Base-by-base conservation (phyloP, 2,888 invertebrate genomes). In the Lamellibrachia columna region DNA sequence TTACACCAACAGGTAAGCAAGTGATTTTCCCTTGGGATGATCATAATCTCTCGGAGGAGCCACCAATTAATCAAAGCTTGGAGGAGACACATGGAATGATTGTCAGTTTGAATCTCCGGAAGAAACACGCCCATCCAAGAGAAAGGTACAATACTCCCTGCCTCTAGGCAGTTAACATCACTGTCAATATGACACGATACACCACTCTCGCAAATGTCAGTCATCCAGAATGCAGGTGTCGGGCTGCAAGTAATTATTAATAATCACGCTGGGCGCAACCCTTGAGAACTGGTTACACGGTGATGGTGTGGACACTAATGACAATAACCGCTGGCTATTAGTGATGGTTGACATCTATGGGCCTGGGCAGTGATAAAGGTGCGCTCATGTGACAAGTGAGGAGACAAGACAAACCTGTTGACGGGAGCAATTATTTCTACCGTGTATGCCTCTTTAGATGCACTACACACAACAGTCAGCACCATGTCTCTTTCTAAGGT, bases 171-270 rank as follows among this genome's bases (percentile, higher is more conserved):
- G 60, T 75, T 75, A 22, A 22, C 22, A 6, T 75, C 75, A n/a
- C 75, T 75, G 75, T 75, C 75, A 75, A 75, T 22, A 15, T 75
- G 75, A 75, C 75, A 75, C n/a, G 75, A 75, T 75, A 75, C 75
- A 75, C 75, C 75, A 75, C 75, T 75, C 22, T 6, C n/a, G 75
- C 75, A 75, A 75, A 75, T 22, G 75, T 75, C 75, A 75, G 75
- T 75, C 75, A 75, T 75, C 22, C 22, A 75, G 75, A 75, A 75
- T 75, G 75, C 75, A 75, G 75, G 75, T 75, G 75, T 75, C 75
- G n/a, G 22, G 22, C 75, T 75, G 75, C 75, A 22, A 75, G 22
- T 75, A 75, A 75, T 75, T 75, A 75, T 75, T 75, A 75, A 75
- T 75, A 75, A 75, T 75, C 75, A 75, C 75, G 75, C 22, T 22